Percentiles rank a stretch among this genome's conserved stretches.
Evolutionary conservation across 2,113 vertebrate species (phyloP).

Genomic region (Indicator maculatus): DNA sequence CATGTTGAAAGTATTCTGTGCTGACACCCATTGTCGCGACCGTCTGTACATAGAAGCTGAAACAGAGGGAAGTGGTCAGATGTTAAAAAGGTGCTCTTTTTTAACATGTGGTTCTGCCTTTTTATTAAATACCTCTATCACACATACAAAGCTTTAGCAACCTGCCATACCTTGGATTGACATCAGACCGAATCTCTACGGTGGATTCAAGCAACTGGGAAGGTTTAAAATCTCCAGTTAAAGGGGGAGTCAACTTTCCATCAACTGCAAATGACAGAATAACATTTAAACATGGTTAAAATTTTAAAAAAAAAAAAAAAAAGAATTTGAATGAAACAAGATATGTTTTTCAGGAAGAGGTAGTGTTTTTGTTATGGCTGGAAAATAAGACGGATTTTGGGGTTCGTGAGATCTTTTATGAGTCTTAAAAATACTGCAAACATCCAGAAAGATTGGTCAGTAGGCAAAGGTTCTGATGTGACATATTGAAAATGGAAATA

Average conservation of each 20-base stretch:
- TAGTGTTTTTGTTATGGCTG: not conserved
- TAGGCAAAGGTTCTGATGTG: not conserved
- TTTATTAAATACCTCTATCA: not conserved
- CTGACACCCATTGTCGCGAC: slow-evolving; percentile 83
- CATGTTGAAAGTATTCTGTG: slow-evolving; percentile 79
- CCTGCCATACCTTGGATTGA: slow-evolving; percentile 48
- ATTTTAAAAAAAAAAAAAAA: not conserved
- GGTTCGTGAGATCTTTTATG: not conserved
- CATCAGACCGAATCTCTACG: slow-evolving; percentile 34
- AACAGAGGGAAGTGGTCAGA: not conserved
- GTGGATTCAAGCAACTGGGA: slow-evolving; percentile 52
- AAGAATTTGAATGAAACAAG: not conserved
- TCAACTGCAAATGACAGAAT: slow-evolving; percentile 46
- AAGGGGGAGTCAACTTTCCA: slow-evolving; percentile 24
- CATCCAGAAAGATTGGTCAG: not conserved
- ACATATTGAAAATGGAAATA: not conserved
- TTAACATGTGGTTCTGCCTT: not conserved
- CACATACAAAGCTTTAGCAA: not conserved
- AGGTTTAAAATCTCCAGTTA: slow-evolving; percentile 40
- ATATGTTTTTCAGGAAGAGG: not conserved
- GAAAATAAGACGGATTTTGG: not conserved
- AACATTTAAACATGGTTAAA: not conserved
- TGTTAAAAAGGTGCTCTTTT: not conserved
- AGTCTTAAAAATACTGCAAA: not conserved
- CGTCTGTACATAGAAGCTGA: slow-evolving; percentile 72